Evolutionary conservation across 2,113 vertebrate genomes (phyloP).

Genomic region (Lamprologus tigripictilis): DNA sequence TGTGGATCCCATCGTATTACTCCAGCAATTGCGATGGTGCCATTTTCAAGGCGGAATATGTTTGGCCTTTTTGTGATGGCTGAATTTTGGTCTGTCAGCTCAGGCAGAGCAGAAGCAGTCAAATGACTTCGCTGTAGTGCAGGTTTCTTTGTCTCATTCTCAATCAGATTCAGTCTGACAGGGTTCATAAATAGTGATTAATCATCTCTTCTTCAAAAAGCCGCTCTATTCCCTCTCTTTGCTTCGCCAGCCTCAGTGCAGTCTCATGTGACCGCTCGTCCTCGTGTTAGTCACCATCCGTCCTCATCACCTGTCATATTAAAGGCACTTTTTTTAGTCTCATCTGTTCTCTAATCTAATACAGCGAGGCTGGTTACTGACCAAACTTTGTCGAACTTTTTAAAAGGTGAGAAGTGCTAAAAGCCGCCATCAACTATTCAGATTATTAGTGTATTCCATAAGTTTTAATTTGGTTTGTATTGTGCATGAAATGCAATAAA

Average conservation of each 20-base stretch:
- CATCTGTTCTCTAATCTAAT: conserved; percentile 2
- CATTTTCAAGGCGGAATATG: not conserved
- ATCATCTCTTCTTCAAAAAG: conserved; percentile 34
- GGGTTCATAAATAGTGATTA: conserved; percentile 51
- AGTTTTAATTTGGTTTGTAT: not conserved
- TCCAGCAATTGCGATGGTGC: not conserved
- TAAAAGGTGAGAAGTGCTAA: not conserved
- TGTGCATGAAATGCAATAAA: not conserved
- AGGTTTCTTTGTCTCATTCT: not conserved
- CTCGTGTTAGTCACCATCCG: conserved; percentile 1
- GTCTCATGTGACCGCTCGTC: not conserved
- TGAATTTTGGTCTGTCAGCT: not conserved
- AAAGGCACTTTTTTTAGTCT: not conserved
- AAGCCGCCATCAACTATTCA: not conserved
- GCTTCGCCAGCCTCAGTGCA: not conserved
- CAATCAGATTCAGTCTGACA: conserved; percentile 28
- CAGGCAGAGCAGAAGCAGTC: not conserved
- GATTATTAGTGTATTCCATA: not conserved
- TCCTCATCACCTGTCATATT: conserved; percentile 41
- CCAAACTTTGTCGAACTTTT: not conserved
- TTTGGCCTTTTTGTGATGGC: not conserved
- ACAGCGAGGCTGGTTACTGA: not conserved
- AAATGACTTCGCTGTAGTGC: not conserved
- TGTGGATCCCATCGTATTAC: not conserved
- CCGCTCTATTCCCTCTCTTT: not conserved